phyloP scores from a whole-genome alignment of 2,888 invertebrate genomes.

The Meghimatium bilineatum region DNA sequence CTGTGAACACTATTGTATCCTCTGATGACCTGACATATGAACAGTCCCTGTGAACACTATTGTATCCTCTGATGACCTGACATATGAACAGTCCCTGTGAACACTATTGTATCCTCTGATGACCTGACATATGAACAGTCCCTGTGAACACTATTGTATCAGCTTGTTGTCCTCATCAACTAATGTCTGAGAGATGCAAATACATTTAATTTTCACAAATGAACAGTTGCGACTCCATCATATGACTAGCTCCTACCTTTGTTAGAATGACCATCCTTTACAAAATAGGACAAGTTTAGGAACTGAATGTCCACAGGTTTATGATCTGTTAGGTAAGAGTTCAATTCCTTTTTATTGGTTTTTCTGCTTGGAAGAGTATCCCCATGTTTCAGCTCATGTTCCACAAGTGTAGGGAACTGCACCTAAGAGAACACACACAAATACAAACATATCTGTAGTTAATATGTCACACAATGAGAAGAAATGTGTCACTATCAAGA shows the following conservation, averaged over 20 bases:
- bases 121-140: too few species aligned
- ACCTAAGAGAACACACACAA: constrained; percentile 60
- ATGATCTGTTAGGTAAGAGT: constrained; percentile 58
- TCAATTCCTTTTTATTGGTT: constrained; percentile 37
- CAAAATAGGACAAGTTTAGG: constrained; percentile 90
- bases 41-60: too few species aligned
- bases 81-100: too few species aligned
- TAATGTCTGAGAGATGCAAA: neutral
- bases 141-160: too few species aligned
- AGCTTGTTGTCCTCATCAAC: neutral
- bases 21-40: too few species aligned
- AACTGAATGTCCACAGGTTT: constrained; percentile 93
- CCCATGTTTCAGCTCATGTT: constrained; percentile 44
- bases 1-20: too few species aligned
- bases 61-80: too few species aligned
- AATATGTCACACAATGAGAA: too few species aligned
- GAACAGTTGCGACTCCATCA: neutral
- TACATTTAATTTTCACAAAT: neutral
- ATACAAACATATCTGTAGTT: neutral
- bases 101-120: too few species aligned
- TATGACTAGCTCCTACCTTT: constrained; percentile 68
- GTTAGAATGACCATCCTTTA: constrained; percentile 82
- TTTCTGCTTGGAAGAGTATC: constrained; percentile 33
- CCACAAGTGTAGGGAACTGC: constrained; percentile 69
- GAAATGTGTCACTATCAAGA: too few species aligned